phyloP scores from a whole-genome alignment of 92 coral and sea anemone species.

The Heteractis magnifica region DNA sequence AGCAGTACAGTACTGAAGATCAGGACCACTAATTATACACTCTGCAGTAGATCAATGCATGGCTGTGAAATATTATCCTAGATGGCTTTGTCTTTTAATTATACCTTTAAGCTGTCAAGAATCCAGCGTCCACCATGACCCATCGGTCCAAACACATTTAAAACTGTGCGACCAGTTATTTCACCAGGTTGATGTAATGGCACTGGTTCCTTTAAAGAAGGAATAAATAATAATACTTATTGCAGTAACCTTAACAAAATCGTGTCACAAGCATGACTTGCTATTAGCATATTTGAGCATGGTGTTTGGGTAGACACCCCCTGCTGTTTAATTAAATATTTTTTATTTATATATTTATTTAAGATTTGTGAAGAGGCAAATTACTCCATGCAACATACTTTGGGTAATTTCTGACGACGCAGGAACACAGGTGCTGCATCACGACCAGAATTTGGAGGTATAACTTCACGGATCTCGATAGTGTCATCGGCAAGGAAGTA shows the following conservation, averaged over 20 bases:
- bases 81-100: neutral
- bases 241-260: neutral
- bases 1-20: neutral
- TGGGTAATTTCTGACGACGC: conserved; percentile 82
- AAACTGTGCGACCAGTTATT: conserved; percentile 90
- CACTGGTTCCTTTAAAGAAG: conserved; percentile 67
- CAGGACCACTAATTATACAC: neutral
- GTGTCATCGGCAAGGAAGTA: conserved; percentile 98
- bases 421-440: conserved; percentile 99
- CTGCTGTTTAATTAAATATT: too few species aligned
- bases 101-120: conserved; percentile 86
- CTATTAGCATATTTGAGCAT: too few species aligned
- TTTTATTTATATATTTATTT: too few species aligned
- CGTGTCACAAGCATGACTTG: too few species aligned
- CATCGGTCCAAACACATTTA: conserved; percentile 99
- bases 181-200: conserved; percentile 88
- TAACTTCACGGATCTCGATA: conserved; percentile 87
- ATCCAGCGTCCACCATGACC: conserved; percentile 99
- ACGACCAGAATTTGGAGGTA: conserved; percentile 87
- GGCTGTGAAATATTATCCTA: too few species aligned
- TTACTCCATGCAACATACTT: conserved; percentile 39
- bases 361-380: too few species aligned
- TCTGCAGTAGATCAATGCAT: neutral
- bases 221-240: neutral
- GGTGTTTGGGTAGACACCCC: too few species aligned